These are phyloP conservation scores for Anas bahamensis DNA, from an alignment of 2,797 vertebrate genomes.

Conservation along the genomic window DNA sequence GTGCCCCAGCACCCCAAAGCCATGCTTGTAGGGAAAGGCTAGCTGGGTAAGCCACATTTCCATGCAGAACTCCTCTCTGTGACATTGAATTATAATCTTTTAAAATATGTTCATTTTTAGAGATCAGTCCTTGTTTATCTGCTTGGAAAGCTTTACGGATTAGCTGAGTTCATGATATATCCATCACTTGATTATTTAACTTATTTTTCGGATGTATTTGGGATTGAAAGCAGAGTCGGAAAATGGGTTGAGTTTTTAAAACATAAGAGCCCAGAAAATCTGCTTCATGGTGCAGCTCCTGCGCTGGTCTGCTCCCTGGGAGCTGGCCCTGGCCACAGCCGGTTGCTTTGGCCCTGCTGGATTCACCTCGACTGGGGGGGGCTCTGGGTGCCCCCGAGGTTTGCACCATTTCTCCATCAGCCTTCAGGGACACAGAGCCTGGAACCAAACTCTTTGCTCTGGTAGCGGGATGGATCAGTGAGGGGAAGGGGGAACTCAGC, in stretches of 20 bases:
- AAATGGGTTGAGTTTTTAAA: not conserved
- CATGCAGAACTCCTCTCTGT: not conserved
- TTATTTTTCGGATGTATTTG: not conserved
- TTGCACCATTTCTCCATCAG: not conserved
- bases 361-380: fast-evolving
- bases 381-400: not conserved
- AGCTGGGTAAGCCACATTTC: not conserved
- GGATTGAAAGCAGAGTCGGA: not conserved
- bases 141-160: conserved; percentile 64
- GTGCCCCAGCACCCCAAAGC: not conserved
- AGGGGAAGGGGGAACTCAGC: too few relatives aligned
- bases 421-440: not conserved
- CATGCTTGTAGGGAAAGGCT: not conserved
- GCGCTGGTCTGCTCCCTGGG: not conserved
- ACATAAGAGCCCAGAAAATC: not conserved
- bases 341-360: not conserved
- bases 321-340: not conserved
- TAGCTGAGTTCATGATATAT: conserved; percentile 36
- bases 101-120: conserved; percentile 28
- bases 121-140: conserved; percentile 64
- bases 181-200: conserved; percentile 68
- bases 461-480: too few relatives aligned
- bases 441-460: not conserved
- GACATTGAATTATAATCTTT: conserved; percentile 64
- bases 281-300: not conserved